phyloP scores from a whole-genome alignment of 2,888 invertebrate species.

The Deladenus siricidicola region DNA sequence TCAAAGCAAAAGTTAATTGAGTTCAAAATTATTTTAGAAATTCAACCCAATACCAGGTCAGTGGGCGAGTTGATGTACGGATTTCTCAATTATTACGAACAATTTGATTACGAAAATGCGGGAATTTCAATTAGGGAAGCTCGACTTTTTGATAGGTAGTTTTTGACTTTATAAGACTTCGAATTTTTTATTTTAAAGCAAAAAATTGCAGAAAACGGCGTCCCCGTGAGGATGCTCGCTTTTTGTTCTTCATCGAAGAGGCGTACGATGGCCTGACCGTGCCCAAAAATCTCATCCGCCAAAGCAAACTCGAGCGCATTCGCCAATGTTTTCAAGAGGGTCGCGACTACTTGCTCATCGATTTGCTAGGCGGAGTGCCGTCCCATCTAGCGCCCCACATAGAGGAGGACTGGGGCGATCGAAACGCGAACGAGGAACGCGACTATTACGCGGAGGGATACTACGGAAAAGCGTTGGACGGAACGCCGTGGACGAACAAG shows the following conservation, averaged over 20 bases:
- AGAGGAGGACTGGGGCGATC: not conserved
- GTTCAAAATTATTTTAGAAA: constrained; percentile 7
- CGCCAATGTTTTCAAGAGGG: constrained; percentile 10
- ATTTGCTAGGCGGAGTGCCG: constrained; percentile 8
- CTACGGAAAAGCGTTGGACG: no score
- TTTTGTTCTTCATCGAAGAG: constrained; percentile 26
- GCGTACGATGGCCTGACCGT: constrained; percentile 26
- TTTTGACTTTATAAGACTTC: not conserved
- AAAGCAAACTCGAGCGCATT: constrained; percentile 11
- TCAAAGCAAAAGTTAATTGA: not conserved
- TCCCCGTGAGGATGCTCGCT: constrained; percentile 7
- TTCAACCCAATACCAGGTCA: constrained; percentile 13
- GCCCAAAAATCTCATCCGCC: constrained; percentile 23
- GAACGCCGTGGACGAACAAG: no score
- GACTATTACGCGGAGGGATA: not conserved
- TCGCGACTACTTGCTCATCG: constrained; percentile 7
- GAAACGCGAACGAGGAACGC: not conserved
- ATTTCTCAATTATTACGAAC: constrained; percentile 45
- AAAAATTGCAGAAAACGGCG: not conserved
- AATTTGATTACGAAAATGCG: constrained; percentile 33
- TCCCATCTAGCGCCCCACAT: not conserved
- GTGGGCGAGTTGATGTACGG: constrained; percentile 42
- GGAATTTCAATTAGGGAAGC: constrained; percentile 35
- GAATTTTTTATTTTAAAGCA: not conserved
- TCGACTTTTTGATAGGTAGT: constrained; percentile 16